phyloP scores from a whole-genome alignment of 2,888 invertebrate species.

The Allophyes oxyacanthae region DNA sequence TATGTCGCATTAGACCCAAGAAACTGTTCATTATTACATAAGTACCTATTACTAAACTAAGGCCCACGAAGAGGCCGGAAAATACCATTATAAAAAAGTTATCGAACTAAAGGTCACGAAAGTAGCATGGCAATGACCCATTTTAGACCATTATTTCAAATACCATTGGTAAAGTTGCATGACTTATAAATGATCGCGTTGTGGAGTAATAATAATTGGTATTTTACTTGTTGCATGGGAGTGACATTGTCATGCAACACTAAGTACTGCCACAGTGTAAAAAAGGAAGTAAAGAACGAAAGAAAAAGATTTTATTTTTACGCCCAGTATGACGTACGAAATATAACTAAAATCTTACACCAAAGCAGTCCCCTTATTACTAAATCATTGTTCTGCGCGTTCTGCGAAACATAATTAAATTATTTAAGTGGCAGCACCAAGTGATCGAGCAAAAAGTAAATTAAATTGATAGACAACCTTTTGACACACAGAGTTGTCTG shows the following conservation, averaged over 20 bases:
- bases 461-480: too few species aligned
- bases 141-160: not conserved
- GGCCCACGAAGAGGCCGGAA: not conserved
- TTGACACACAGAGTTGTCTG: too few species aligned
- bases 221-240: constrained; percentile 29
- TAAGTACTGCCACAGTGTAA: not conserved
- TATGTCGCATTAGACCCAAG: too few species aligned
- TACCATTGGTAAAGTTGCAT: constrained; percentile 7
- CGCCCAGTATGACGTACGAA: too few species aligned
- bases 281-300: too few species aligned
- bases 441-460: too few species aligned
- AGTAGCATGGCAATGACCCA: constrained; percentile 6
- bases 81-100: not conserved
- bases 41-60: not conserved
- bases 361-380: too few species aligned
- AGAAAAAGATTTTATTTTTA: too few species aligned
- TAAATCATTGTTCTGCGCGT: too few species aligned
- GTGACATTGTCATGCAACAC: constrained; percentile 4
- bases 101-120: not conserved
- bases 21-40: not conserved
- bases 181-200: not conserved
- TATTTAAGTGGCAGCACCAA: too few species aligned
- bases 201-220: not conserved
- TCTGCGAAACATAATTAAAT: too few species aligned
- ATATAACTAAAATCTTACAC: too few species aligned